Conservation (phyloP, 1,140 invertebrate genomes). For the Zaprionus lachaisei region DNA sequence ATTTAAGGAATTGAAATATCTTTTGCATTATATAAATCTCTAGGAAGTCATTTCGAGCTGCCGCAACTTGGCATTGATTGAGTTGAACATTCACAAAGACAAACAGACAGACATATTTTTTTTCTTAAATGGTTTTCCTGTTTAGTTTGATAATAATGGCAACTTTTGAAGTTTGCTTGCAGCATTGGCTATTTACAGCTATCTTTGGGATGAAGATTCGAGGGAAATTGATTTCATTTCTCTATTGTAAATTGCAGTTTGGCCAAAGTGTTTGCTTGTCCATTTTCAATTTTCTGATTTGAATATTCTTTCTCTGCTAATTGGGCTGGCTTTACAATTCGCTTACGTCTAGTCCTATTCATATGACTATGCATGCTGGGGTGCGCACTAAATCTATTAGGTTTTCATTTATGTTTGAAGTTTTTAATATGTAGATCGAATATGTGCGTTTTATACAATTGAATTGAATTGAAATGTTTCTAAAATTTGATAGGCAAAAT, state of each 20-base stretch:
- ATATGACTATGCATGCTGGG: slow-evolving; percentile 27
- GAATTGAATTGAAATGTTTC: slow-evolving; percentile 51
- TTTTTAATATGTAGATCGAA: slow-evolving; percentile 40
- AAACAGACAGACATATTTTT: slow-evolving; percentile 17
- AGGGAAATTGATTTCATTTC: neutral
- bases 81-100: slow-evolving; percentile 16
- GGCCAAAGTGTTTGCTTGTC: slow-evolving; percentile 6
- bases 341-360: slow-evolving; percentile 32
- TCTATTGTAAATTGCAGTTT: slow-evolving; percentile 10
- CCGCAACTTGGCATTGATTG: slow-evolving; percentile 52
- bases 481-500: slow-evolving; percentile 65
- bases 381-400: slow-evolving; percentile 37
- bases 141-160: slow-evolving; percentile 17
- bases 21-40: too few relatives aligned
- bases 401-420: slow-evolving; percentile 26
- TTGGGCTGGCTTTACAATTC: slow-evolving; percentile 30
- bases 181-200: slow-evolving; percentile 57
- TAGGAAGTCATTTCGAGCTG: neutral
- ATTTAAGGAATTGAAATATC: too few relatives aligned
- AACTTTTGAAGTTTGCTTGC: slow-evolving; percentile 8
- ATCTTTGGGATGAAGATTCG: neutral
- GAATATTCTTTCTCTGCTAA: neutral
- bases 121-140: slow-evolving; percentile 17
- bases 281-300: neutral
- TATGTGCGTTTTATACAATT: slow-evolving; percentile 67